Conservation (phyloP, 2,888 invertebrate genomes). For the Pteria penguin region DNA sequence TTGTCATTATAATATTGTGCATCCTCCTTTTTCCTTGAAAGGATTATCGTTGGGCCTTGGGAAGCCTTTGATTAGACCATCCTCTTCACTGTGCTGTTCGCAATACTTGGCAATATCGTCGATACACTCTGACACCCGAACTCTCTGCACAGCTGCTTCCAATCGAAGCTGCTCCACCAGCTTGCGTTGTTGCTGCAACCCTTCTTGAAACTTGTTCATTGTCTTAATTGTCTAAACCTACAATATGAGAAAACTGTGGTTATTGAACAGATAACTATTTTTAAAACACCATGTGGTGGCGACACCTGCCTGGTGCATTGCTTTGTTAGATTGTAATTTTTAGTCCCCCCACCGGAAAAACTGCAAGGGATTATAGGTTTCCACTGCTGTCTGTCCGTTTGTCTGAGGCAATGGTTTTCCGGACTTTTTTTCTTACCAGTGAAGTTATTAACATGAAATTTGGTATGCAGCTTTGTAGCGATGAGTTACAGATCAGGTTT, state of each 20-base stretch:
- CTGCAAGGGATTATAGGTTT: too few relatives aligned
- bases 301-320: too few relatives aligned
- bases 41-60: conserved; percentile 97
- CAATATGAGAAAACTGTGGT: neutral
- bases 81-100: conserved; percentile 90
- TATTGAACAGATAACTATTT: neutral
- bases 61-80: conserved; percentile 95
- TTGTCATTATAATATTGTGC: conserved; percentile 69
- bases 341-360: too few relatives aligned
- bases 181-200: conserved; percentile 93
- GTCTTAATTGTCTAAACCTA: neutral
- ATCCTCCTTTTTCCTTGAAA: conserved; percentile 81
- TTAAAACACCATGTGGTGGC: neutral
- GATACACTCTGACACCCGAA: conserved; percentile 93
- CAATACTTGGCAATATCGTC: conserved; percentile 88
- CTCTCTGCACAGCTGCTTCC: conserved; percentile 92
- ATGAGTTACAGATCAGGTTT: too few relatives aligned
- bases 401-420: too few relatives aligned
- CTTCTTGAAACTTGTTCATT: conserved; percentile 79
- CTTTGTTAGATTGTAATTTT: too few relatives aligned
- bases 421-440: too few relatives aligned
- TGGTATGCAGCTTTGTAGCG: too few relatives aligned
- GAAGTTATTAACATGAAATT: too few relatives aligned
- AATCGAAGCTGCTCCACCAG: conserved; percentile 95
- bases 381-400: too few relatives aligned